Percentiles rank a stretch among this genome's conserved stretches.
Conservation (phyloP, 2,113 vertebrate species). For the Platichthys flesus region DNA sequence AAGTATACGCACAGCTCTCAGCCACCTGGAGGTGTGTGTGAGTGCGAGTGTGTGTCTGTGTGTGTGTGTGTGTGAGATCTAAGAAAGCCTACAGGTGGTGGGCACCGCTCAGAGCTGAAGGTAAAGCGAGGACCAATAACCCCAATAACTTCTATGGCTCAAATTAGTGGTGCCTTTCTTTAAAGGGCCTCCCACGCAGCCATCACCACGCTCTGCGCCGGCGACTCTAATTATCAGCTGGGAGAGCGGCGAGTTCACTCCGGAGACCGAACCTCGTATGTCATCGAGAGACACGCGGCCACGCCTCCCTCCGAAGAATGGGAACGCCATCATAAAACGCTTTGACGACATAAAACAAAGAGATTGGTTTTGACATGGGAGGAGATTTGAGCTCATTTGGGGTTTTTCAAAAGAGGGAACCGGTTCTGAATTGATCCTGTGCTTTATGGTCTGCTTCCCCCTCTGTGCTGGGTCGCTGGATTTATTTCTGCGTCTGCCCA, state of each 20-base stretch:
- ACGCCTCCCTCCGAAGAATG: conserved; percentile 40
- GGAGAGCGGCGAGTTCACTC: conserved; percentile 19
- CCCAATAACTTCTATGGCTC: conserved; percentile 61
- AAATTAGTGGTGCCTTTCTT: conserved; percentile 62
- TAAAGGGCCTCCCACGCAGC: conserved; percentile 66
- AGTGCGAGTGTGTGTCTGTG: conserved; percentile 18
- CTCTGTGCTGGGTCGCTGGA: conserved; percentile 60
- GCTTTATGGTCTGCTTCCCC: conserved; percentile 71
- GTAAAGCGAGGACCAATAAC: conserved; percentile 57
- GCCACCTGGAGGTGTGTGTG: conserved; percentile 61
- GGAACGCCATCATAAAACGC: conserved; percentile 64
- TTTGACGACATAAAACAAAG: conserved; percentile 75
- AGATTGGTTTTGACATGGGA: conserved; percentile 73
- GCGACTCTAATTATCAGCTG: conserved; percentile 57
- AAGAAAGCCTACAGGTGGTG: conserved; percentile 38
- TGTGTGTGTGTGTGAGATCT: conserved; percentile 13
- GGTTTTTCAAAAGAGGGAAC: conserved; percentile 59
- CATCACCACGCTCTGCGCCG: conserved; percentile 26
- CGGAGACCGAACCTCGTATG: conserved; percentile 33
- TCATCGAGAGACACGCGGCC: conserved; percentile 27
- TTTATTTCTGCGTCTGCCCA: conserved; percentile 78
- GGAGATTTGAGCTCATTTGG: conserved; percentile 78
- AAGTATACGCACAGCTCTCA: conserved; percentile 50
- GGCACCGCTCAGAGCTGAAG: conserved; percentile 32
- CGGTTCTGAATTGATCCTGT: conserved; percentile 67